phyloP scores from a whole-genome alignment of 2,797 vertebrate species.

The Erethizon dorsatum region DNA sequence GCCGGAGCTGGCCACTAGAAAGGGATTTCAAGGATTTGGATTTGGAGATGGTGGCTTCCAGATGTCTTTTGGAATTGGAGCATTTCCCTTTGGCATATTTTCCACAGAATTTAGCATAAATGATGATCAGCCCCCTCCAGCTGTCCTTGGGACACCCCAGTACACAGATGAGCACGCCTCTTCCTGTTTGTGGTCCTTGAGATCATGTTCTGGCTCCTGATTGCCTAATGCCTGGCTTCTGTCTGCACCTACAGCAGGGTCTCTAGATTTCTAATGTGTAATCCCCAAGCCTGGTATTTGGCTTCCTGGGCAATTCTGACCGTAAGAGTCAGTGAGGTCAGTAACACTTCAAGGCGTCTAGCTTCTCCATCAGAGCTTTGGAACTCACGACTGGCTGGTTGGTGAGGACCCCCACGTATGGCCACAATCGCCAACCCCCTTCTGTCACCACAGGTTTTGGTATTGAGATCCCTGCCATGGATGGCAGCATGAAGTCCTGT shows the following conservation, averaged over 20 bases:
- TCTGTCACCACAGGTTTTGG: conserved; percentile 75
- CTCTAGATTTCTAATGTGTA: conserved; percentile 84
- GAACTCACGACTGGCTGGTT: conserved; percentile 82
- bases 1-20: conserved; percentile 98
- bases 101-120: conserved; percentile 99
- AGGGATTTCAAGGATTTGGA: conserved; percentile 99
- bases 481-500: conserved; percentile 81
- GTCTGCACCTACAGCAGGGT: conserved; percentile 75
- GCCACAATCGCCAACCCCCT: conserved; percentile 75
- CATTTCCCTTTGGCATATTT: conserved; percentile 99
- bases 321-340: conserved; percentile 80
- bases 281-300: conserved; percentile 85
- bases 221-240: conserved; percentile 91
- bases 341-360: conserved; percentile 81
- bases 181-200: conserved; percentile 98
- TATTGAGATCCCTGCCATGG: conserved; percentile 69
- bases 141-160: conserved; percentile 97
- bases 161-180: conserved; percentile 98
- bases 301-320: conserved; percentile 81
- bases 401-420: conserved; percentile 73
- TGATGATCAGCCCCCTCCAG: conserved; percentile 96
- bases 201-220: conserved; percentile 99
- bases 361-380: conserved; percentile 82
- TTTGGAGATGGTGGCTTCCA: conserved; percentile 99
- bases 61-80: conserved; percentile 99